Percentiles rank a stretch among this genome's conserved stretches.
phyloP scores from a whole-genome alignment of 92 coral and sea anemone species.

The Heliopora coerulea region DNA sequence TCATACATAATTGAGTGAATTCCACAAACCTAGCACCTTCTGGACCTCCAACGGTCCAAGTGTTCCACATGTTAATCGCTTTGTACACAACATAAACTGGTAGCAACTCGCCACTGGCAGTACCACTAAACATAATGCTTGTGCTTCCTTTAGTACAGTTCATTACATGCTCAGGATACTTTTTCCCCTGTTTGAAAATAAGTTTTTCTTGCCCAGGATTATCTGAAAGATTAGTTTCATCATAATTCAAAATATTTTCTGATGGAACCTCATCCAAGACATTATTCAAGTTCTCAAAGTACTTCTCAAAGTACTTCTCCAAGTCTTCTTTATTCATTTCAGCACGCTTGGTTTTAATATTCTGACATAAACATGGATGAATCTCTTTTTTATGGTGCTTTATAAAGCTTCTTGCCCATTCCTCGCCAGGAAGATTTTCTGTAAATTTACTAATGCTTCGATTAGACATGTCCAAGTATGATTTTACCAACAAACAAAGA shows the following conservation, averaged over 20 bases:
- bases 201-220: no score
- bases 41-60: conserved; percentile 35
- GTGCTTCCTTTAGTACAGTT: conserved; percentile 24
- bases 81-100: conserved; percentile 39
- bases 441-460: conserved; percentile 1
- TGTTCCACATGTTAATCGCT: conserved; percentile 15
- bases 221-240: conserved; percentile 25
- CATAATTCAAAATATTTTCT: conserved; percentile 34
- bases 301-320: conserved; percentile 32
- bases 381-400: conserved; percentile 26
- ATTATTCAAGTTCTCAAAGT: conserved; percentile 27
- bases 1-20: no score
- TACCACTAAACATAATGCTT: conserved; percentile 23
- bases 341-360: conserved; percentile 29
- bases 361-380: conserved; percentile 25
- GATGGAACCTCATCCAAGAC: conserved; percentile 26
- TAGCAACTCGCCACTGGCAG: conserved; percentile 1
- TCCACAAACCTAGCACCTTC: conserved; percentile 11
- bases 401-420: conserved; percentile 38
- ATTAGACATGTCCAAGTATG: conserved; percentile 27
- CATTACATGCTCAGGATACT: conserved; percentile 20
- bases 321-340: conserved; percentile 29
- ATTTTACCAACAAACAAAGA: conserved; percentile 22
- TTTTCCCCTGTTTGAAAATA: no score
- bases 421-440: conserved; percentile 33